Conservation (phyloP, 2,888 invertebrate species). For the Xestia xanthographa region DNA sequence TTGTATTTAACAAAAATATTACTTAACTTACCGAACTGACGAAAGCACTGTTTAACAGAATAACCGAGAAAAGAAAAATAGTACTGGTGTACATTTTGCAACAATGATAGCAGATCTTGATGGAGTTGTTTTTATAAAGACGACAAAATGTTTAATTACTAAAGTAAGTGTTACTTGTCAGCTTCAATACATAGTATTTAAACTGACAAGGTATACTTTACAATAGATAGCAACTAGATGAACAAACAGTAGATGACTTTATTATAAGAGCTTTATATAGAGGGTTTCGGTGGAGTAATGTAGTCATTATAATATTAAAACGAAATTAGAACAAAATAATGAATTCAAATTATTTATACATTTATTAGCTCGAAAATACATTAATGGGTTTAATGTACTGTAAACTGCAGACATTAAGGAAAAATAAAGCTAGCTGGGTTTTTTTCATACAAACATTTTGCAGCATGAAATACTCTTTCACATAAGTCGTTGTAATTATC, state of each 20-base stretch:
- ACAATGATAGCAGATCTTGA: constrained; percentile 27
- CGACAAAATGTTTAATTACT: constrained; percentile 42
- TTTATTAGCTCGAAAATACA: constrained; percentile 54
- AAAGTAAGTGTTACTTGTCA: constrained; percentile 43
- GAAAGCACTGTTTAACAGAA: constrained; percentile 21
- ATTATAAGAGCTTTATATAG: constrained; percentile 8
- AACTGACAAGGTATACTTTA: constrained; percentile 33
- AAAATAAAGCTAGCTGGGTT: constrained; percentile 83
- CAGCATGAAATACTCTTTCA: constrained; percentile 80
- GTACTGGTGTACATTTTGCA: constrained; percentile 31
- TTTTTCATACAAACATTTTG: constrained; percentile 83
- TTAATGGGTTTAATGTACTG: constrained; percentile 56
- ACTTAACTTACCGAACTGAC: constrained; percentile 55
- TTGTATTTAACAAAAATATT: too few relatives aligned
- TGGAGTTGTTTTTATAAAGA: constrained; percentile 44
- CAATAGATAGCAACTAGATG: constrained; percentile 2
- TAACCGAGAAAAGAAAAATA: constrained; percentile 36
- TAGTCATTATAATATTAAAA: background rate
- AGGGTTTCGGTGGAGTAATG: background rate
- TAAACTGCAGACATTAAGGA: constrained; percentile 68
- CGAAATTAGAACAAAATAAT: constrained; percentile 39
- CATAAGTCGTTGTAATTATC: constrained; percentile 81
- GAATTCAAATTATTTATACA: constrained; percentile 62
- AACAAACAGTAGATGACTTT: constrained; percentile 22
- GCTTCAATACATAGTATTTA: constrained; percentile 9